Percentiles rank a stretch among this genome's conserved stretches.
Conservation (phyloP, 2,888 invertebrate genomes). For the Flabesymbios commensalis region DNA sequence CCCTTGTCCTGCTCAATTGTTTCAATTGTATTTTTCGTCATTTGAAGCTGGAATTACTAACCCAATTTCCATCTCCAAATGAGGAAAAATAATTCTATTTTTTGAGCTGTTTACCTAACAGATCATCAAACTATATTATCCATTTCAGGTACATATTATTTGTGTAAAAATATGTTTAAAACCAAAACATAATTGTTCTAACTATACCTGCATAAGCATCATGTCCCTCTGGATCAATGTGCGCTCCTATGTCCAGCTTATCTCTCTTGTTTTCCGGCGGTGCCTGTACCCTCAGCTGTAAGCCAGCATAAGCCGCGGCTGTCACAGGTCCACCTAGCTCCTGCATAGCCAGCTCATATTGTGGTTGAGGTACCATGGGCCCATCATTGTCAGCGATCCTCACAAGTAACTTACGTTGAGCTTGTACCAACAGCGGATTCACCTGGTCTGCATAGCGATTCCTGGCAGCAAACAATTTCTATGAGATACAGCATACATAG, state of each 20-base stretch:
- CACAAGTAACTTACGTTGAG: constrained; percentile 49
- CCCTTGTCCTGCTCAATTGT: too few relatives aligned
- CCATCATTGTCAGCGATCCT: constrained; percentile 45
- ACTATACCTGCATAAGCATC: constrained; percentile 49
- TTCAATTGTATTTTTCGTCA: too few relatives aligned
- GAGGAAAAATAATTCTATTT: too few relatives aligned
- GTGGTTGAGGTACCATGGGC: constrained; percentile 49
- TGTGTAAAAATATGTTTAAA: too few relatives aligned
- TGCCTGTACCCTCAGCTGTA: constrained; percentile 47
- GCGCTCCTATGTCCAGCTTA: constrained; percentile 45
- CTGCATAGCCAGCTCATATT: constrained; percentile 41
- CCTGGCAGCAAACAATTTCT: constrained; percentile 40
- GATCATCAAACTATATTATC: too few relatives aligned
- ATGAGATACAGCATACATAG: too few relatives aligned
- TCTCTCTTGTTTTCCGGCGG: constrained; percentile 30
- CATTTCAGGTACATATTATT: too few relatives aligned
- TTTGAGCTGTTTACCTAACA: too few relatives aligned
- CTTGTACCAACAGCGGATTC: constrained; percentile 55
- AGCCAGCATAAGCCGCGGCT: constrained; percentile 48
- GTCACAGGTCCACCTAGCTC: constrained; percentile 39
- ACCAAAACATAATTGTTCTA: too few relatives aligned
- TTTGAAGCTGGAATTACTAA: too few relatives aligned
- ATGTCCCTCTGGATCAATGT: constrained; percentile 52
- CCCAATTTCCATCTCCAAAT: too few relatives aligned
- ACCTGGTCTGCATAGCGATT: constrained; percentile 57